A percentile compares a stretch with the other conserved stretches of the same genome.
phyloP scores from a whole-genome alignment of 2,888 invertebrate species.

The Cosmia trapezina region DNA sequence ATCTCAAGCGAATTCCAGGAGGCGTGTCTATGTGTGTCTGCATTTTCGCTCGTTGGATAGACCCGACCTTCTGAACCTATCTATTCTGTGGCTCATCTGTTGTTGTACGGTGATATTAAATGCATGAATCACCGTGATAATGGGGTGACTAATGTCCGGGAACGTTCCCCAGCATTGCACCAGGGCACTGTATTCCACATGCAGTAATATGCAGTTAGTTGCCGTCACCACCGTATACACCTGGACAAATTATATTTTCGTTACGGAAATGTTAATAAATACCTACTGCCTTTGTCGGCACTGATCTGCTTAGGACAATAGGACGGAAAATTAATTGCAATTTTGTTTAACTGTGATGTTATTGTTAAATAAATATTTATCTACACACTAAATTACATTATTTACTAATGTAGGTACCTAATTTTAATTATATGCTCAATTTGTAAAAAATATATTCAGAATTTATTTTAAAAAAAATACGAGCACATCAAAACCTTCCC shows the following conservation, averaged over 20 bases:
- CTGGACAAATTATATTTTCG: constrained; percentile 71
- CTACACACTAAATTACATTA: background rate
- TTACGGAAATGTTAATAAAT: constrained; percentile 17
- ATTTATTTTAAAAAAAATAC: background rate
- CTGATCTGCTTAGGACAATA: background rate
- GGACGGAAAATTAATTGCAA: constrained; percentile 2
- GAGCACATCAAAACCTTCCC: background rate
- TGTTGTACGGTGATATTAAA: constrained; percentile 71
- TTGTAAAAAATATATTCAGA: background rate
- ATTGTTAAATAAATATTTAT: background rate
- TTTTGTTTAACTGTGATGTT: constrained; percentile 1
- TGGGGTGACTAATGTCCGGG: constrained; percentile 85
- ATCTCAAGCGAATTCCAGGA: background rate
- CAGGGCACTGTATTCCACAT: constrained; percentile 85
- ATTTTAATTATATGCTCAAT: no score
- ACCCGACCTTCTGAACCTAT: constrained; percentile 1
- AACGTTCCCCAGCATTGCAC: constrained; percentile 88
- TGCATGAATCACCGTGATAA: constrained; percentile 81
- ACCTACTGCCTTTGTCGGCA: background rate
- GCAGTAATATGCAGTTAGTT: constrained; percentile 88
- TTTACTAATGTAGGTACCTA: background rate
- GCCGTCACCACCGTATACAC: constrained; percentile 87
- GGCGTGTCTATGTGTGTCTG: background rate
- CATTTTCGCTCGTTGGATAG: background rate
- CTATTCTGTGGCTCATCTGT: constrained; percentile 35